Evolutionary conservation across 2,113 vertebrate genomes (phyloP).

Genomic region (Dendropsophus ebraccatus): DNA sequence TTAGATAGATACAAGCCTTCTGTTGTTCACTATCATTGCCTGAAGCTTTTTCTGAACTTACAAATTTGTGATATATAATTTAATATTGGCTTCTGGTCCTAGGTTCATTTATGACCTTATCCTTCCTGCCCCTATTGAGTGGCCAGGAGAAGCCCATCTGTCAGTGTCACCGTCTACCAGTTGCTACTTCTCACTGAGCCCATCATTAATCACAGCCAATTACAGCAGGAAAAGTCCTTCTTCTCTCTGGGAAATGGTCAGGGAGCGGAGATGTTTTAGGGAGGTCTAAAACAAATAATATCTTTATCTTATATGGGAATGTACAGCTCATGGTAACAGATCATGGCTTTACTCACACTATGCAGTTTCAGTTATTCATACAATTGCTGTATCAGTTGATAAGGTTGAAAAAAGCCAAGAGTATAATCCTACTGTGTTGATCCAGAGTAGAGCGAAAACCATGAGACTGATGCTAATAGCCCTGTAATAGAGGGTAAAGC

Average conservation of each 20-base stretch:
- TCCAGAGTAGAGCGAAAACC: too few species aligned
- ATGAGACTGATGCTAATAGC: too few species aligned
- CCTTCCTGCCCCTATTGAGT: background rate
- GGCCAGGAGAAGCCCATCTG: conserved; percentile 49
- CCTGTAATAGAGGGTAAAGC: too few species aligned
- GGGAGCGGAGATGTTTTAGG: background rate
- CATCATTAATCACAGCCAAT: conserved; percentile 57
- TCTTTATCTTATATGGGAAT: too few species aligned
- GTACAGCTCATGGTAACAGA: too few species aligned
- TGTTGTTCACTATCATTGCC: background rate
- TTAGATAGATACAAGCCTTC: background rate
- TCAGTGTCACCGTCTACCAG: conserved; percentile 55
- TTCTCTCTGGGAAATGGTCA: conserved; percentile 11
- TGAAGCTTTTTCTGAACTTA: background rate
- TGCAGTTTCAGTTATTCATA: too few species aligned
- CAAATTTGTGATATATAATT: background rate
- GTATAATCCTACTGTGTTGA: too few species aligned
- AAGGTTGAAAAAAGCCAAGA: too few species aligned
- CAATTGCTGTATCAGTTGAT: too few species aligned
- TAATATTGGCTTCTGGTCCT: background rate
- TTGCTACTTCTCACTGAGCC: conserved; percentile 17
- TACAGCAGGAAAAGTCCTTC: conserved; percentile 41
- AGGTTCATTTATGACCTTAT: background rate
- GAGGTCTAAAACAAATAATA: background rate
- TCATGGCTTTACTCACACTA: too few species aligned